phyloP scores from a whole-genome alignment of 1,140 invertebrate genomes.

The Brachionus manjavacas region DNA sequence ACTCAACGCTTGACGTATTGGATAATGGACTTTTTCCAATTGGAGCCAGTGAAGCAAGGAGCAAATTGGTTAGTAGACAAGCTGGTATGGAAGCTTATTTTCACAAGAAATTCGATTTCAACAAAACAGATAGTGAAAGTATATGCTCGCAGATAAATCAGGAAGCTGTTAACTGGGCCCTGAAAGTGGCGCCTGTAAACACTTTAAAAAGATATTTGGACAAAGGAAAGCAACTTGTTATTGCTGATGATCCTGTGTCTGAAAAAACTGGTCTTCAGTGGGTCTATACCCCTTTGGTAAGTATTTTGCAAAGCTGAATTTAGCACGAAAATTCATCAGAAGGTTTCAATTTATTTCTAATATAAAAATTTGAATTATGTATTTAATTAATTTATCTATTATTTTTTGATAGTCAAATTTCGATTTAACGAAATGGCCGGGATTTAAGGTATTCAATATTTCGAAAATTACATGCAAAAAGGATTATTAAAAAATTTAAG shows the following conservation, averaged over 20 bases:
- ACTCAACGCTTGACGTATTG: not conserved
- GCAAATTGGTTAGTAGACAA: conserved; percentile 6
- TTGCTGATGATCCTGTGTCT: conserved; percentile 14
- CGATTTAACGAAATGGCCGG: too few species aligned
- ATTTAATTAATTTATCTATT: too few species aligned
- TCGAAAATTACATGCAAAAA: too few species aligned
- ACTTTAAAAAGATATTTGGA: not conserved
- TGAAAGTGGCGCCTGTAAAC: not conserved
- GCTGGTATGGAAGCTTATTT: conserved; percentile 9
- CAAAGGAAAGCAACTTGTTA: not conserved
- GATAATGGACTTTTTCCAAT: conserved; percentile 5
- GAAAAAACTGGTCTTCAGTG: not conserved
- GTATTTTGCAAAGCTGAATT: not conserved
- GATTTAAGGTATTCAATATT: too few species aligned
- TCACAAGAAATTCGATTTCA: conserved; percentile 23
- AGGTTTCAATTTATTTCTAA: too few species aligned
- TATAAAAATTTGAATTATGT: too few species aligned
- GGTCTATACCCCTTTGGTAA: conserved; percentile 20
- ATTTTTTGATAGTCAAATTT: too few species aligned
- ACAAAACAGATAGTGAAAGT: conserved; percentile 19
- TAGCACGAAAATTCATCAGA: too few species aligned
- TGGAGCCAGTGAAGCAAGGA: not conserved
- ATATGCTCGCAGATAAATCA: conserved; percentile 25
- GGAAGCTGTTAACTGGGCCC: conserved; percentile 18
- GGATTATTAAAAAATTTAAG: too few species aligned